Evolutionary conservation across 2,888 invertebrate genomes (phyloP), one percentile per base, ranked within the genome.

Genomic region (Ochropleura leucogaster): DNA sequence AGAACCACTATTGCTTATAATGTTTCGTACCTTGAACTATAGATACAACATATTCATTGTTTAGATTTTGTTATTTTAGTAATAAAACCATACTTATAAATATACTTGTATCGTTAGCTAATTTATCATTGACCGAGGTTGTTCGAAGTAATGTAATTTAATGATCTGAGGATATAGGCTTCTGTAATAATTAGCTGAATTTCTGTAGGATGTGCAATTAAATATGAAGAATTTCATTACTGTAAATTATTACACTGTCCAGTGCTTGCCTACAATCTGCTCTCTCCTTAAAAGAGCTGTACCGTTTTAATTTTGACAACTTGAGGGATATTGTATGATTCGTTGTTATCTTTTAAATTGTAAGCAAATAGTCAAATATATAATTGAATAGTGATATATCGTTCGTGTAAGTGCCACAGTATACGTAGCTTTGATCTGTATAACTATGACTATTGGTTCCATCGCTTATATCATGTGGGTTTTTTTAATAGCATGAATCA

Each of bases 391-490:
- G 87, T 90, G 46, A 87, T 90, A 89, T 88, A 83, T 88, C 77
- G 83, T 89, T 77, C 81, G 77, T 85, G 85, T 77, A 83, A 79
- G 78, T 83, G 80, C 84, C 74, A 49, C 63, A 73, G 79, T 83
- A 88, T 77, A 85, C 88, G 84, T 89, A 83, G 91, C 91, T 93
- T 92, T 85, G 85, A 89, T 90, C 89, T 90, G 86, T 83, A 90
- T 83, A 63, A 83, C 89, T 89, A 84, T 82, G 84, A 89, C 83
- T 87, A 89, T 90, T 88, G 89, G 87, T 88, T 89, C 88, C 93
- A 93, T 94, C 90, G 95, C 95, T 95, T 85, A 89, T 92, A 94
- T 95, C 96, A 96, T 96, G 96, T 96, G 96, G 96, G 96, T 96
- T 96, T 96, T 96, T 96, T 96, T 96, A 96, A 96, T 96, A 93